A percentile compares a stretch with the other conserved stretches of the same genome.
Conservation (phyloP, 2,797 vertebrate genomes). For the Coccyzus lansbergi region DNA sequence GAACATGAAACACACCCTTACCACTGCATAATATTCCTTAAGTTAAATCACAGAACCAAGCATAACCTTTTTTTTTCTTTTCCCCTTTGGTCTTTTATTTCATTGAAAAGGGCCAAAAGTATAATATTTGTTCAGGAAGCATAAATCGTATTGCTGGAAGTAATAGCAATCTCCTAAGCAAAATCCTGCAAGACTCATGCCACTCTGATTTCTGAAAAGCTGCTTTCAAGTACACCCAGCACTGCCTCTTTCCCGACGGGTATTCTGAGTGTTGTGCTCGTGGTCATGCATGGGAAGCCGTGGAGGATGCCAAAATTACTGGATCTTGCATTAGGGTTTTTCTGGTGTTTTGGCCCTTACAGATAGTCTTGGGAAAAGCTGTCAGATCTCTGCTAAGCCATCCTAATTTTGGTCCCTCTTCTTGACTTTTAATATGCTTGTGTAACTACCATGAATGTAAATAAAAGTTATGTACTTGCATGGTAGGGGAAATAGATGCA, state of each 20-base stretch:
- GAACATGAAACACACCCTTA: slow-evolving; percentile 37
- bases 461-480: not conserved
- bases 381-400: not conserved
- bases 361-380: not conserved
- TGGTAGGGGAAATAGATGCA: not conserved
- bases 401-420: not conserved
- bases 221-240: slow-evolving; percentile 35
- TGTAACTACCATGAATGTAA: not conserved
- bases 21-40: slow-evolving; percentile 20
- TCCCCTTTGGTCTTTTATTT: not conserved
- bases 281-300: not conserved
- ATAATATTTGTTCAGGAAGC: slow-evolving; percentile 67
- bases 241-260: not conserved
- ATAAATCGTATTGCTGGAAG: slow-evolving; percentile 73
- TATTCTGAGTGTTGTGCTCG: not conserved
- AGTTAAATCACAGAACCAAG: slow-evolving; percentile 20
- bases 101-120: slow-evolving; percentile 39
- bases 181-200: slow-evolving; percentile 41
- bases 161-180: slow-evolving; percentile 65
- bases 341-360: not conserved
- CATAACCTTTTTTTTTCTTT: not conserved
- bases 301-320: not conserved
- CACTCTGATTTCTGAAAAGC: slow-evolving; percentile 61
- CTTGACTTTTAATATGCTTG: not conserved
- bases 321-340: not conserved